Percentiles rank a stretch among this genome's conserved stretches.
Evolutionary conservation across 2,888 invertebrate genomes (phyloP).

Genomic region (Drosophila leonis): DNA sequence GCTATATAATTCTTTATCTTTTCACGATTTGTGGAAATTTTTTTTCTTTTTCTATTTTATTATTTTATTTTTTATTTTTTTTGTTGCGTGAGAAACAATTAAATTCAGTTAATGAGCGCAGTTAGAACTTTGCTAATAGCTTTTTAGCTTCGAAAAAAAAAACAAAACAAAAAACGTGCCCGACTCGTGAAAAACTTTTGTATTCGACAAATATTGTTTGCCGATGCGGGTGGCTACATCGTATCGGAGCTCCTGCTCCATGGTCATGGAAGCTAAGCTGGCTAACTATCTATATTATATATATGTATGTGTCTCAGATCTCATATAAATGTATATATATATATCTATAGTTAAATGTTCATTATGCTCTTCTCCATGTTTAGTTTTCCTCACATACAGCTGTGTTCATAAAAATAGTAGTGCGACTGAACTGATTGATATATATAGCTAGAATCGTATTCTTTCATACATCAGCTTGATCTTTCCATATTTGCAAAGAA

Average conservation of each 20-base stretch:
- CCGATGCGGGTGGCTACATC: conserved; percentile 1
- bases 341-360: too few species aligned
- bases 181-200: background rate
- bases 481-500: too few species aligned
- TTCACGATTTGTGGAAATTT: conserved; percentile 26
- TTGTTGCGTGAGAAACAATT: conserved; percentile 27
- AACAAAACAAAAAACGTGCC: background rate
- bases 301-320: background rate
- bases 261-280: background rate
- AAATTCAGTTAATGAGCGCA: conserved; percentile 8
- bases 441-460: too few species aligned
- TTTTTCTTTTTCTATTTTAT: conserved; percentile 26
- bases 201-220: background rate
- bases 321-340: too few species aligned
- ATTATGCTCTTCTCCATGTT: too few species aligned
- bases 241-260: background rate
- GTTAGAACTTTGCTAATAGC: conserved; percentile 8
- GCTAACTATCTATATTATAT: background rate
- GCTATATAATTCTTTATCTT: conserved; percentile 53
- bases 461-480: too few species aligned
- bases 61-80: conserved; percentile 21
- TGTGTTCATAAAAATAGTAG: too few species aligned
- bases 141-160: background rate
- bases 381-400: too few species aligned
- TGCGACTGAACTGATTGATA: too few species aligned